Base-by-base conservation (phyloP, 1,140 invertebrate genomes). In the Parasteatoda tepidariorum region DNA sequence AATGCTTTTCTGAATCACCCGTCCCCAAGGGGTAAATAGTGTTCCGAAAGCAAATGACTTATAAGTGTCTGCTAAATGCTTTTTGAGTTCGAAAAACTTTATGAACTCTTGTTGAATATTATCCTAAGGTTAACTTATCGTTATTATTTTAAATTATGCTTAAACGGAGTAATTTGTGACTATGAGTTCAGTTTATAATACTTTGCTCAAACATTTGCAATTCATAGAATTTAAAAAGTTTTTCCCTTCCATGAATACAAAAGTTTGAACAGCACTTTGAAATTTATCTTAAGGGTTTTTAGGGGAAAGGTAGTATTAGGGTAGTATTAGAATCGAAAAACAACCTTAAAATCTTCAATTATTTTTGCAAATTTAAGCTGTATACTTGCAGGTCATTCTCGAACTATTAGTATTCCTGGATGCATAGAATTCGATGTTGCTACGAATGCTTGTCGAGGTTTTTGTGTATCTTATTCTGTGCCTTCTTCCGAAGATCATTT, bases 361-460 rank as follows among this genome's bases (percentile, higher is more conserved):
- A 7, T 1, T 61, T 61, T 22, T 24, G 9, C 24, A 1, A 67
- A 30, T 11, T 31, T n/a, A 28, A 11, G 7, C 1, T 34, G 48
- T 67, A 1, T 22, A 59, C 68, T n/a, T 74, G 62, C 86, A 95
- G 94, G 94, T 59, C 93, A 96, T 88, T 95, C 94, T 0, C 90
- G 95, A 84, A 93, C 91, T 84, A 93, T 96, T 68, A 92, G 92
- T 70, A 95, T 96, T 86, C 94, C 94, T 0, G 93, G 94, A 86
- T 97, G 95, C 88, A 92, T 96, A 0, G 92, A 94, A 85, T 96
- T 97, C 87, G 90, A 92, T 75, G 93, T 96, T 85, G 95, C 93
- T 9, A 95, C 94, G 30, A 96, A 96, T 89, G 95, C 95, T 1
- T 96, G 95, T 87, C 91, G 94, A 68, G 95, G 95, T 0, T 96